A percentile compares a stretch with the other conserved stretches of the same genome.
phyloP scores from a whole-genome alignment of 2,113 vertebrate species.

The Hiodon tergisus region DNA sequence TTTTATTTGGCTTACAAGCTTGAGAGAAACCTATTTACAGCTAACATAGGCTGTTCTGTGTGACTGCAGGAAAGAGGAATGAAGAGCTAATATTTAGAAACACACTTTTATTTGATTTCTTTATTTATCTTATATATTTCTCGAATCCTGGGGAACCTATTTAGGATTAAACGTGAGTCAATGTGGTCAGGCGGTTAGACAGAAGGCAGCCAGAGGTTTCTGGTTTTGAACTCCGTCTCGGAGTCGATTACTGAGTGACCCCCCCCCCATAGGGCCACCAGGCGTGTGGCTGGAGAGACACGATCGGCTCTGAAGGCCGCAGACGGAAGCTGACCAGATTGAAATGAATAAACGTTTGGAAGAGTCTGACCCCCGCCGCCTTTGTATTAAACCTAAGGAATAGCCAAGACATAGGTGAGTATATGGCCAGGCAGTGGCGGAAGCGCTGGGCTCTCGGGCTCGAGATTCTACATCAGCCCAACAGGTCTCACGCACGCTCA shows the following conservation, averaged over 20 bases:
- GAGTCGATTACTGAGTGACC: constrained; percentile 35
- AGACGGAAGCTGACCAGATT: too few relatives aligned
- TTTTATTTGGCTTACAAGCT: constrained; percentile 56
- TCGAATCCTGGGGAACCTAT: constrained; percentile 44
- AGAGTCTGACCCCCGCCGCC: too few relatives aligned
- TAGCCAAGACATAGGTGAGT: too few relatives aligned
- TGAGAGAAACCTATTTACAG: constrained; percentile 51
- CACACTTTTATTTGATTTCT: constrained; percentile 62
- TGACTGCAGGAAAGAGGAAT: constrained; percentile 44
- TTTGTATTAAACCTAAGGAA: too few relatives aligned
- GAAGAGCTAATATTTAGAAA: constrained; percentile 63
- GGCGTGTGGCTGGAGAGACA: constrained; percentile 19
- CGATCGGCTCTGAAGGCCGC: too few relatives aligned
- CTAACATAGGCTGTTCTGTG: constrained; percentile 50
- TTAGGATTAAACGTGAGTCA: constrained; percentile 52
- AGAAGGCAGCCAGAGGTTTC: constrained; percentile 53
- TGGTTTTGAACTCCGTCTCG: constrained; percentile 34
- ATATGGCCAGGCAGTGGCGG: too few relatives aligned
- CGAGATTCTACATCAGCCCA: constrained; percentile 11
- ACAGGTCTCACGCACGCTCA: neutral
- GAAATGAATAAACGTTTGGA: neutral
- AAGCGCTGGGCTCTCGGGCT: too few relatives aligned
- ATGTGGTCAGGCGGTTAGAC: constrained; percentile 47
- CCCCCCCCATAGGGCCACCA: constrained; percentile 36
- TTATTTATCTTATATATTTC: constrained; percentile 58